phyloP scores from a whole-genome alignment of 2,113 vertebrate genomes.

The Donacobius atricapilla region DNA sequence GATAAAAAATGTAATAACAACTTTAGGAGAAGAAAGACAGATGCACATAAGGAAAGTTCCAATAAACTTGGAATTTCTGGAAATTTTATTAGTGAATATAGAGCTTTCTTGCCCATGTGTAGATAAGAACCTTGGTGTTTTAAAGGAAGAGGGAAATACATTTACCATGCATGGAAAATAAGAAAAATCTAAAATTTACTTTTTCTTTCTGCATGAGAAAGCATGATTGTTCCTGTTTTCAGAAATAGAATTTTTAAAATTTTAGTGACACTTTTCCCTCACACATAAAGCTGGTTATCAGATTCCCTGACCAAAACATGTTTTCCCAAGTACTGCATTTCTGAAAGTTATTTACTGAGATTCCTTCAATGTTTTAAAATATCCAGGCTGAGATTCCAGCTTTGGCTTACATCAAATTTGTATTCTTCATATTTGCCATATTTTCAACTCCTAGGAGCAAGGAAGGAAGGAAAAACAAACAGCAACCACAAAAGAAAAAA shows the following conservation, averaged over 20 bases:
- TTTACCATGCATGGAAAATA: not conserved
- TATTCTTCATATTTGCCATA: not conserved
- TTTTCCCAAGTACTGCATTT: not conserved
- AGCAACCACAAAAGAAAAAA: not conserved
- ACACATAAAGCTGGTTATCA: not conserved
- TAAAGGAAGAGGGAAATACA: not conserved
- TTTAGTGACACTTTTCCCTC: not conserved
- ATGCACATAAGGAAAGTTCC: slow-evolving; percentile 19
- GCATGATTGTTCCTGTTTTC: not conserved
- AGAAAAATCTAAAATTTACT: not conserved
- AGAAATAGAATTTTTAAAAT: not conserved
- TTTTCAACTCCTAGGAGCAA: not conserved
- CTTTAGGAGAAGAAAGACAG: slow-evolving; percentile 64
- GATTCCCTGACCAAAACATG: not conserved
- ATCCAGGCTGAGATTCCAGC: not conserved
- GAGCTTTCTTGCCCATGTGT: not conserved
- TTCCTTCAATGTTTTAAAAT: not conserved
- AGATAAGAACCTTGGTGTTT: not conserved
- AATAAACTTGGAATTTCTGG: slow-evolving; percentile 41
- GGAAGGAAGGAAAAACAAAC: not conserved
- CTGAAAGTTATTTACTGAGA: not conserved
- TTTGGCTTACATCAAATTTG: not conserved
- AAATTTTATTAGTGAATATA: slow-evolving; percentile 18
- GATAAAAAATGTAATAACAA: slow-evolving; percentile 66
- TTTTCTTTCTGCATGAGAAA: not conserved